These are phyloP conservation scores for Gymnoscelis rufifasciata DNA, from an alignment of 2,888 invertebrate species.

Conservation along the genomic window DNA sequence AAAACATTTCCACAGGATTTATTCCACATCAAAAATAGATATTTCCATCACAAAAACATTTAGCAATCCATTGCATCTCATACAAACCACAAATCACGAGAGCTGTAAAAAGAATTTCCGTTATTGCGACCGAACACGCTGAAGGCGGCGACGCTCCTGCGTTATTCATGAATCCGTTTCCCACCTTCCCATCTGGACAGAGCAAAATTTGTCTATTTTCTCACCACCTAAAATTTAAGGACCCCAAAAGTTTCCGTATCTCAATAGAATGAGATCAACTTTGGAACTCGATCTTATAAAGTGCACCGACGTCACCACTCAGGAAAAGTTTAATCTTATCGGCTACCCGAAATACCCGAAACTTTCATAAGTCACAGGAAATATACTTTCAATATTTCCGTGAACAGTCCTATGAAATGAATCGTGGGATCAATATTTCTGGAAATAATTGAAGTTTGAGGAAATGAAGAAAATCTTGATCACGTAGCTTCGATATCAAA, in stretches of 20 bases:
- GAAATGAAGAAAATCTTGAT: conserved; percentile 61
- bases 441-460: conserved; percentile 35
- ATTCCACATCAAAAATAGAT: not conserved
- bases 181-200: conserved; percentile 47
- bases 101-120: conserved; percentile 46
- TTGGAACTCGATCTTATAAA: conserved; percentile 33
- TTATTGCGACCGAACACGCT: conserved; percentile 55
- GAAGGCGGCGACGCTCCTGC: conserved; percentile 57
- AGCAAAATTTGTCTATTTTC: conserved; percentile 56
- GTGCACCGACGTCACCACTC: conserved; percentile 17
- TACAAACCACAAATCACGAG: conserved; percentile 44
- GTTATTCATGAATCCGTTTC: conserved; percentile 57
- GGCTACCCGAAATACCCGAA: conserved; percentile 19
- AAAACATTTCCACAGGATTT: not conserved
- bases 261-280: conserved; percentile 40
- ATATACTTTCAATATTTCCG: conserved; percentile 12
- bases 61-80: conserved; percentile 27
- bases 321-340: conserved; percentile 24
- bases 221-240: conserved; percentile 48
- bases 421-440: conserved; percentile 15
- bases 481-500: conserved; percentile 68
- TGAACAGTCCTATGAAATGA: conserved; percentile 11
- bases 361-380: conserved; percentile 21
- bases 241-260: conserved; percentile 42
- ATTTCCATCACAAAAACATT: conserved; percentile 3